A percentile compares a stretch with the other conserved stretches of the same genome.
Evolutionary conservation across 2,113 vertebrate species (phyloP).

Genomic region (Siniperca chuatsi): DNA sequence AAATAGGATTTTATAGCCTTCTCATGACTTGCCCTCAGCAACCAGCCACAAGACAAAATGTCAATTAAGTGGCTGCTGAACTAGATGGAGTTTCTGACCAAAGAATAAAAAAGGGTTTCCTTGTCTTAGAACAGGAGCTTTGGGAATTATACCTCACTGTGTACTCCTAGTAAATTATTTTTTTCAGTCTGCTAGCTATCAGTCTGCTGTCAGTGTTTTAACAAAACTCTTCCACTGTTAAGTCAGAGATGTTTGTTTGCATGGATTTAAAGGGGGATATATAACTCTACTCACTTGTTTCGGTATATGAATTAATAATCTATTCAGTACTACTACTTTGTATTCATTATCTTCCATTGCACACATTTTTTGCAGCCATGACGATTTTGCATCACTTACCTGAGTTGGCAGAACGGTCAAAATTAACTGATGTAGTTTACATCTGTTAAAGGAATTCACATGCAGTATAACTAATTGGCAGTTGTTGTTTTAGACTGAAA

Average conservation of each 20-base stretch:
- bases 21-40: conserved; percentile 61
- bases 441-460: conserved; percentile 28
- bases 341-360: not conserved
- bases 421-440: conserved; percentile 19
- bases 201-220: not conserved
- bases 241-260: conserved; percentile 1
- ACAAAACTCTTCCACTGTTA: not conserved
- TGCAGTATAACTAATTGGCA: conserved; percentile 67
- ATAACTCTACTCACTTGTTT: not conserved
- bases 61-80: conserved; percentile 57
- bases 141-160: conserved; percentile 1
- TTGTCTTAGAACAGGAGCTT: conserved; percentile 31
- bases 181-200: not conserved
- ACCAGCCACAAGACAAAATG: conserved; percentile 67
- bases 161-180: not conserved
- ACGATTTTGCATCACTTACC: not conserved
- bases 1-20: conserved; percentile 76
- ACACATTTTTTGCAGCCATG: not conserved
- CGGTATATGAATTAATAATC: not conserved
- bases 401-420: conserved; percentile 6
- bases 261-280: conserved; percentile 1
- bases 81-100: conserved; percentile 34
- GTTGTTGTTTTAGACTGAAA: conserved; percentile 63
- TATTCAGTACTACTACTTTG: not conserved
- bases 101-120: conserved; percentile 15